phyloP scores from a whole-genome alignment of 2,797 vertebrate genomes.

The Garrulus glandarius region DNA sequence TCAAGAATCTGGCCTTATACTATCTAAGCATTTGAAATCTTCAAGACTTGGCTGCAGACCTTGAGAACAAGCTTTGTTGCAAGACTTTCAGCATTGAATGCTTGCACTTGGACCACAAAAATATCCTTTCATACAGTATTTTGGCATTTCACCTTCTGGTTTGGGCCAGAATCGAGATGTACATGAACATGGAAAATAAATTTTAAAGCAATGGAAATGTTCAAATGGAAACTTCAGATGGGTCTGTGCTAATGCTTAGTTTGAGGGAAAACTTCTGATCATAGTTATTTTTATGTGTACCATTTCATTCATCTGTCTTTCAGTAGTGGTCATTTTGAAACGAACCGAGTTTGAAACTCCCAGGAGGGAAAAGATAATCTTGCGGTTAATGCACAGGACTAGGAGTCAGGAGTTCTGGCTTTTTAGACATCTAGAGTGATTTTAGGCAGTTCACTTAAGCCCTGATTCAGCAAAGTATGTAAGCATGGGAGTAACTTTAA shows the following conservation, averaged over 20 bases:
- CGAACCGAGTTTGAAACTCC: neutral
- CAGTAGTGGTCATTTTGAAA: constrained; percentile 45
- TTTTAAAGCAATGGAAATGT: constrained; percentile 56
- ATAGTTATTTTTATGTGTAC: constrained; percentile 47
- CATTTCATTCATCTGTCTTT: constrained; percentile 44
- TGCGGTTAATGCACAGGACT: constrained; percentile 41
- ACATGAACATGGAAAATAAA: constrained; percentile 64
- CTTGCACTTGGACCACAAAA: constrained; percentile 43
- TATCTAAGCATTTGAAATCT: constrained; percentile 34
- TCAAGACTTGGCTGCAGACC: constrained; percentile 24
- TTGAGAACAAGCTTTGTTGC: constrained; percentile 51
- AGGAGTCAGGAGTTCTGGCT: constrained; percentile 35
- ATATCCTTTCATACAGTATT: constrained; percentile 38
- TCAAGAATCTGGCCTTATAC: constrained; percentile 1
- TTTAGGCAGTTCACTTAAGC: constrained; percentile 37
- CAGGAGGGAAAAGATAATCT: constrained; percentile 38
- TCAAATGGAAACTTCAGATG: constrained; percentile 50
- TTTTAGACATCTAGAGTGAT: constrained; percentile 24
- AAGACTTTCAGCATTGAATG: constrained; percentile 37
- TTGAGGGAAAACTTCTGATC: constrained; percentile 53
- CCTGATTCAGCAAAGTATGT: constrained; percentile 51
- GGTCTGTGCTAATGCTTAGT: constrained; percentile 29
- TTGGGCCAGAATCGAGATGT: constrained; percentile 28
- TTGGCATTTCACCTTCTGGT: constrained; percentile 41
- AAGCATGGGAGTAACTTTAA: constrained; percentile 19